A percentile compares a stretch with the other conserved stretches of the same genome.
Evolutionary conservation across 2,888 invertebrate species (phyloP).

Genomic region (Drosophila ustulata): DNA sequence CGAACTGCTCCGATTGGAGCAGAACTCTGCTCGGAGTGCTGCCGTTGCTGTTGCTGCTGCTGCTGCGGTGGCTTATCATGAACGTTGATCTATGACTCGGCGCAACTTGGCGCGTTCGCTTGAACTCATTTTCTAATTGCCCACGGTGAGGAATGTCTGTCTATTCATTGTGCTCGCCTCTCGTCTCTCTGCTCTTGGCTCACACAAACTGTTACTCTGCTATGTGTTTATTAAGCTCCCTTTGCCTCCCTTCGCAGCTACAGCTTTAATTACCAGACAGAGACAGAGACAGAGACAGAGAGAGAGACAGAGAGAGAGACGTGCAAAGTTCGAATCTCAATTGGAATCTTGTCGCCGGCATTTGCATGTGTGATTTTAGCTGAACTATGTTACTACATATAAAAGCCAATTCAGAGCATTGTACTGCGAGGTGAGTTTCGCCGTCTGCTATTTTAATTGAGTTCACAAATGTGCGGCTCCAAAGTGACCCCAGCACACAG

Average conservation of each 20-base stretch:
- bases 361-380: conserved; percentile 54
- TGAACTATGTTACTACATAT: background rate
- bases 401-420: background rate
- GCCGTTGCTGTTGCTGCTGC: conserved; percentile 11
- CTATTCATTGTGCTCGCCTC: conserved; percentile 59
- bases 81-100: conserved; percentile 78
- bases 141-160: conserved; percentile 77
- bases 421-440: conserved; percentile 2
- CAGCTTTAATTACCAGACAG: conserved; percentile 65
- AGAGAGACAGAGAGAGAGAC: conserved; percentile 14
- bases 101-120: conserved; percentile 65
- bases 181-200: background rate
- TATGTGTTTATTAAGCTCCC: conserved; percentile 59
- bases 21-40: conserved; percentile 24
- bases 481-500: conserved; percentile 62
- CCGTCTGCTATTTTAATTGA: conserved; percentile 76
- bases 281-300: background rate
- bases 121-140: conserved; percentile 79
- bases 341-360: conserved; percentile 49
- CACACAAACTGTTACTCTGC: conserved; percentile 17
- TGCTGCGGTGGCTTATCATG: conserved; percentile 63
- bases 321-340: conserved; percentile 61
- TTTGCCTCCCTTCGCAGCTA: conserved; percentile 31
- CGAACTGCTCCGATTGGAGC: background rate
- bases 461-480: conserved; percentile 66